These are phyloP conservation scores for Eilema griseolum DNA, from an alignment of 2,888 invertebrate genomes.

Conservation along the genomic window DNA sequence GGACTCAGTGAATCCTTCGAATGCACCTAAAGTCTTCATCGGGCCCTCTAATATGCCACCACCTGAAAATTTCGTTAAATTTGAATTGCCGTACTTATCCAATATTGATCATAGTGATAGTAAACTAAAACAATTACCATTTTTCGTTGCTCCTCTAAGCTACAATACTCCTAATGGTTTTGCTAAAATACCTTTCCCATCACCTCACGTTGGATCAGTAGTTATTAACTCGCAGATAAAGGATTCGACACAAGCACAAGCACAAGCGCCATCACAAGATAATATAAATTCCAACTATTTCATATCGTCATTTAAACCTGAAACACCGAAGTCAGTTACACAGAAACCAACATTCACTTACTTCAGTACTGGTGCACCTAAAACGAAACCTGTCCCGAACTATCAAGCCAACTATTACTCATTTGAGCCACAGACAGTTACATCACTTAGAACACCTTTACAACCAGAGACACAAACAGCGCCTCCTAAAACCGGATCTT, in stretches of 20 bases:
- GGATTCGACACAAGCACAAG: conserved; percentile 58
- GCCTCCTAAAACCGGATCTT: conserved; percentile 68
- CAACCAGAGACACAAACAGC: conserved; percentile 55
- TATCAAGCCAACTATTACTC: conserved; percentile 76
- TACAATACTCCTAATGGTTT: conserved; percentile 94
- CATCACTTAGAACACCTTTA: conserved; percentile 66
- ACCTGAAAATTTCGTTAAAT: conserved; percentile 91
- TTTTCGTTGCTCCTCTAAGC: conserved; percentile 94
- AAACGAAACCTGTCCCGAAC: conserved; percentile 58
- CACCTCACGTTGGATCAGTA: conserved; percentile 95
- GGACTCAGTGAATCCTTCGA: conserved; percentile 89
- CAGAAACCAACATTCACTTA: conserved; percentile 78
- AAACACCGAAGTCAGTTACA: conserved; percentile 68
- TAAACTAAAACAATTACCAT: conserved; percentile 91
- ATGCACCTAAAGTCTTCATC: conserved; percentile 92
- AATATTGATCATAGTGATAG: conserved; percentile 90
- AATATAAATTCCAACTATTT: conserved; percentile 53
- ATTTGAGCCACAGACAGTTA: conserved; percentile 78
- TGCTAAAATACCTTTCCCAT: conserved; percentile 94
- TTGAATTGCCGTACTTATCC: conserved; percentile 94
- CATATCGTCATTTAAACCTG: conserved; percentile 55
- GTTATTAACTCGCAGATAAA: conserved; percentile 89
- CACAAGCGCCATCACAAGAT: conserved; percentile 49
- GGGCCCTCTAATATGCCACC: conserved; percentile 92
- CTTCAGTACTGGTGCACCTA: conserved; percentile 78